Evolutionary conservation across 2,113 vertebrate genomes (phyloP), one percentile per base, ranked within the genome.

Genomic region (Fulmarus glacialis): DNA sequence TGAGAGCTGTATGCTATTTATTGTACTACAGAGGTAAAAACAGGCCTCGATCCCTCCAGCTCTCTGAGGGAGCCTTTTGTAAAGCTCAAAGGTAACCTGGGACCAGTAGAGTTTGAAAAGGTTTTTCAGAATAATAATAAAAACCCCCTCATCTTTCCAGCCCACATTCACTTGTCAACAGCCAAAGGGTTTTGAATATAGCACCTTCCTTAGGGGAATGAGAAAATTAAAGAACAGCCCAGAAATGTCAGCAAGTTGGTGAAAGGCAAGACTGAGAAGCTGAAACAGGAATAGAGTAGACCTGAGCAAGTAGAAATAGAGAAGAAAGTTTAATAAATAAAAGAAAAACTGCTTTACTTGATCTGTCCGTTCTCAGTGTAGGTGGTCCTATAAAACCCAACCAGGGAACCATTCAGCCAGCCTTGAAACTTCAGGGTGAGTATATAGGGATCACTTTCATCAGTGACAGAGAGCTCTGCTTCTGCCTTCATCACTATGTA

Each of bases 331-430:
- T 89, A 62, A 73, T 82, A 82, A 73, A 86, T 87, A 93, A 90
- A 93, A 47, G 21, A 63, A 71, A 92, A 96, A 87, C 34, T 47
- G 43, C 50, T 89, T 99, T 99, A 99, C 99, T 98, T 99, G 95
- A 47, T 96, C 16, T 67, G 5, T 40, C 97, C 99, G 0, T 97
- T 60, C 87, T 99, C 99, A 13, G 50, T 89, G 96, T 99, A 99
- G 9, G 99, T 98, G 38, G 99, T 99, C 79, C 98, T 98, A 86
- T 99, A 99, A 94, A 99, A 99, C 5, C 99, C 99, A 93, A 99
- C 99, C 45, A 99, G 98, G 3, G 99, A 99, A 81, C 99, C 98
- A 5, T 99, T 99, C 68, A 99, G 98, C 98, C 98, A 98, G 87
- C 99, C 99, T 53, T 99, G 97, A 96, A 99, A 99, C 92, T 99